A percentile compares a stretch with the other conserved stretches of the same genome.
Conservation (phyloP, 2,113 vertebrate species). For the Panthera leo region DNA sequence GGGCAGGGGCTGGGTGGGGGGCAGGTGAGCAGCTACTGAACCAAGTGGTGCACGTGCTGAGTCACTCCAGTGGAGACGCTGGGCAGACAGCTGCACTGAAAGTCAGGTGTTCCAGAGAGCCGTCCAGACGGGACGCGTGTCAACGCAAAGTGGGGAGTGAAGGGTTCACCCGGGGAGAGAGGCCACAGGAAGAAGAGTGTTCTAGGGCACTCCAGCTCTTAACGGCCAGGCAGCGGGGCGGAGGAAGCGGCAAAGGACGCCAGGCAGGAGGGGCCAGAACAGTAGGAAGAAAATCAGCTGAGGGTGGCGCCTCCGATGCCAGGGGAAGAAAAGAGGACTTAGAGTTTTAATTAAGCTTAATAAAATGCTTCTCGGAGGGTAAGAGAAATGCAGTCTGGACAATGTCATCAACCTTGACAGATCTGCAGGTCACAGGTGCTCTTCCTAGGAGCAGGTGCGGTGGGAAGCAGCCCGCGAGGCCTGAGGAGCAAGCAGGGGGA, state of each 20-base stretch:
- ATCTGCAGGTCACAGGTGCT: not conserved
- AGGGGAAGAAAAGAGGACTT: not conserved
- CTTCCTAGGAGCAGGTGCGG: not conserved
- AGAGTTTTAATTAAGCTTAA: not conserved
- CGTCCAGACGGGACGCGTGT: rapidly evolving
- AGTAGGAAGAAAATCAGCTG: not conserved
- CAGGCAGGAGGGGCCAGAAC: not conserved
- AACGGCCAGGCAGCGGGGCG: not conserved
- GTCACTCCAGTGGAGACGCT: not conserved
- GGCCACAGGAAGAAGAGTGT: not conserved
- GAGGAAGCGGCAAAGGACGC: not conserved
- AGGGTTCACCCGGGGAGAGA: rapidly evolving
- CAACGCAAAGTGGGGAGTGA: not conserved
- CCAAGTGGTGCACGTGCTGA: rapidly evolving
- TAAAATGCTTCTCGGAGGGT: not conserved
- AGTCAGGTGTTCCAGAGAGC: not conserved
- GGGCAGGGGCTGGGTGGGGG: not conserved
- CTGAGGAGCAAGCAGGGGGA: not conserved
- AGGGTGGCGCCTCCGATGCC: not conserved
- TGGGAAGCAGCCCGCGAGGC: not conserved
- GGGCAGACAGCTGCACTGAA: rapidly evolving
- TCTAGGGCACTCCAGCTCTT: not conserved
- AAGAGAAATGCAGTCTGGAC: not conserved
- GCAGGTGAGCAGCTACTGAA: not conserved
- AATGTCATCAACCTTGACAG: rapidly evolving